Base-by-base conservation (phyloP, 2,113 vertebrate genomes). In the Pontoporia blainvillei region DNA sequence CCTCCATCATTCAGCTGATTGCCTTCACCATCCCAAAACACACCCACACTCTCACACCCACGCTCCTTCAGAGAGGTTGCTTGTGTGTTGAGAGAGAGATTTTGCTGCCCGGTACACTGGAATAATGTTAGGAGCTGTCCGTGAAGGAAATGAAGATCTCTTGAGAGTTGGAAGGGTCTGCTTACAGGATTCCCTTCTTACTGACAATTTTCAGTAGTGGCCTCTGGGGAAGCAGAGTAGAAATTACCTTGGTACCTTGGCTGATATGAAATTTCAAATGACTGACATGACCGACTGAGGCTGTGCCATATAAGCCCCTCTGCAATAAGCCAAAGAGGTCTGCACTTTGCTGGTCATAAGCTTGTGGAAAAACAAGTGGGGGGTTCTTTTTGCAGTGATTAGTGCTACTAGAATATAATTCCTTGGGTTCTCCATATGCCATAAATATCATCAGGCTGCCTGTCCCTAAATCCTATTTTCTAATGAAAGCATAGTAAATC, bases 221-320 rank as follows among this genome's bases (percentile, higher is more conserved):
- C 61, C 64, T 64, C 57, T 90, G 76, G 95, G 93, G 73, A 92
- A 95, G 49, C 85, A 64, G n/a, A 94, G 31, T 82, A 90, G 81
- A 95, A 94, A 85, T 94, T 41, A 88, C 66, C 71, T 85, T 36
- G 49, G 52, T 64, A 46, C 64, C 44, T 90, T 88, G 89, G 75
- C 41, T 93, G 88, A 90, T 85, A 88, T 11, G 81, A 94, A 95
- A 96, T 87, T 76, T 97, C 71, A 89, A 31, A 66, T 95, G 88
- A 87, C 52, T 87, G 93, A 94, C 84, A 71, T 64, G 73, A 31
- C 84, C 12, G 10, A 34, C 69, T 21, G 49, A 94, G n/a, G 34
- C 46, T 88, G 29, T 46, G 34, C 72, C 85, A 7, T 71, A 39
- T 85, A 85, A 21, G 82, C 41, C 64, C 44, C 59, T 81, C 49